Evolutionary conservation across 2,888 invertebrate genomes (phyloP), one percentile per base, ranked within the genome.

Genomic region (Dicycla oo): DNA sequence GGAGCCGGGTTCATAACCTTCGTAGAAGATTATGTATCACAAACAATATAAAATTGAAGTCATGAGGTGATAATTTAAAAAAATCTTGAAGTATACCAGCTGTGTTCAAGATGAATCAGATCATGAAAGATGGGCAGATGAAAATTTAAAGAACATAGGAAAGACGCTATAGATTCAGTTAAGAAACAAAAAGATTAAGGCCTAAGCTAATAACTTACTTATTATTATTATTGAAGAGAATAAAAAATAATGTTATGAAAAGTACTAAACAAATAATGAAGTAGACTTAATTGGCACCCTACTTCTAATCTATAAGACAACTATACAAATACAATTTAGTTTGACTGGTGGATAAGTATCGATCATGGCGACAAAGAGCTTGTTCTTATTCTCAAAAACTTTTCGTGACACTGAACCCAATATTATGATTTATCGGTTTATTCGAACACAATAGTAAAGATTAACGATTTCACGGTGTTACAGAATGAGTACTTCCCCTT

Each of bases 401-500:
- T 63, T 67, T 70, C n/a, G 54, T 73, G 56, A 67, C 49, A 67
- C 2, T 51, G 26, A 49, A 63, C 23, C 18, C 43, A 43, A 23
- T 56, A 74, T n/a, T 49, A 68, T 53, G 54, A 63, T 58, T 58
- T 53, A 63, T 77, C 20, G 53, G 60, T 68, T 15, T 34, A 30
- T 8, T 65, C 38, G n/a, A 26, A 54, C 30, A 58, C 38, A 38
- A 63, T 40, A 63, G 15, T 40, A 47, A 64, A 67, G 13, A 58
- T 79, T 79, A 30, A 45, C 38, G 30, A 54, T 62, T 64, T 54
- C 18, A 71, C 54, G n/a, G 64, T 72, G 61, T 60, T 53, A 61
- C 58, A 38, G 20, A 51, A 61, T 20, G 15, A 56, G 26, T 61
- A 64, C 60, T 64, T 70, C 69, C 56, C n/a, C 30, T 80, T 80